A percentile compares a stretch with the other conserved stretches of the same genome.
Conservation (phyloP, 2,888 invertebrate species). For the Eilema sororculum region DNA sequence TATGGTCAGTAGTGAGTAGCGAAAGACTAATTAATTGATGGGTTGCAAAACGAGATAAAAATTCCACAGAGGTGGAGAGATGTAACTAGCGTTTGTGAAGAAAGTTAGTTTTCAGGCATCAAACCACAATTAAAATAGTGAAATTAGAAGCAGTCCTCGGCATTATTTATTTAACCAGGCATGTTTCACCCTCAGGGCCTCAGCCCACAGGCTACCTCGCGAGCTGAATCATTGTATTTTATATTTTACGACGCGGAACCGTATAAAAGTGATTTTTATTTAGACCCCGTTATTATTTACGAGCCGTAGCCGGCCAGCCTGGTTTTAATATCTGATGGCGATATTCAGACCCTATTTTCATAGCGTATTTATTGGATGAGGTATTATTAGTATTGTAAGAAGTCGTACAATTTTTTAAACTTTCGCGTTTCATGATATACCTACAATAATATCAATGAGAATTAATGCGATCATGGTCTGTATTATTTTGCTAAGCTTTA, state of each 20-base stretch:
- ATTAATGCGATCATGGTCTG: too few relatives aligned
- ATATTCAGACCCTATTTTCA: conserved; percentile 46
- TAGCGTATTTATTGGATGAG: conserved; percentile 34
- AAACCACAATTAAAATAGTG: background rate
- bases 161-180: conserved; percentile 9
- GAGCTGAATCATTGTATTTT: conserved; percentile 43
- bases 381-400: conserved; percentile 7
- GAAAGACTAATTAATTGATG: too few relatives aligned
- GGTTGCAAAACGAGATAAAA: too few relatives aligned
- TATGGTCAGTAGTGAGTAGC: too few relatives aligned
- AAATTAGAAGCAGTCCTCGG: background rate
- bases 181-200: background rate
- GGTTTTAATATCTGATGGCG: conserved; percentile 57
- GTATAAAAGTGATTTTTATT: conserved; percentile 62
- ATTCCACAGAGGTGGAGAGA: too few relatives aligned
- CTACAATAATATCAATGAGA: too few relatives aligned
- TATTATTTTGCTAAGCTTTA: too few relatives aligned
- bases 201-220: conserved; percentile 3
- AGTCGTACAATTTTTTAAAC: too few relatives aligned
- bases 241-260: conserved; percentile 52
- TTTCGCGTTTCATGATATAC: too few relatives aligned
- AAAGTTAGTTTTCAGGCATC: too few relatives aligned
- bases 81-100: too few relatives aligned
- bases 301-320: conserved; percentile 49
- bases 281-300: conserved; percentile 62